Conservation (phyloP, 2,888 invertebrate species). For the Lymantria dispar region DNA sequence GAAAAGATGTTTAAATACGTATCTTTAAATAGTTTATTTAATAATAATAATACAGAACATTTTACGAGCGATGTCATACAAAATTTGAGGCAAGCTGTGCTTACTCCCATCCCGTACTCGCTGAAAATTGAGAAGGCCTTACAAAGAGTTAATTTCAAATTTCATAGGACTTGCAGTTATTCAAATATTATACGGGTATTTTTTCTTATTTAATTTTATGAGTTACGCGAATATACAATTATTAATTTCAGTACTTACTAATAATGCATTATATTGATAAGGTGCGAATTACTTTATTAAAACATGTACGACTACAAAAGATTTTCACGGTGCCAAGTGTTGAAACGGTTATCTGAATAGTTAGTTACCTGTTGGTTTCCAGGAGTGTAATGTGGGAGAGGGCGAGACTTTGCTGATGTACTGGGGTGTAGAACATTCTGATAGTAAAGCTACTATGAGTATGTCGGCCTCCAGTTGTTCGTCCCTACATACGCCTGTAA, state of each 20-base stretch:
- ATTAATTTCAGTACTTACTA: too few species aligned
- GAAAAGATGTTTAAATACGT: constrained; percentile 65
- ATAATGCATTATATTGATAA: too few species aligned
- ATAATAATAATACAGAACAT: constrained; percentile 48
- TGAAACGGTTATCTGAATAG: too few species aligned
- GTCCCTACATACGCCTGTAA: constrained; percentile 51
- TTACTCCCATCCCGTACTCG: constrained; percentile 49
- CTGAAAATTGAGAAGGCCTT: constrained; percentile 60
- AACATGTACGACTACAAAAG: too few species aligned
- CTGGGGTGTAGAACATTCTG: constrained; percentile 61
- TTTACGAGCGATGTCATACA: constrained; percentile 59
- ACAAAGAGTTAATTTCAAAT: constrained; percentile 57
- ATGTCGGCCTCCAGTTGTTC: constrained; percentile 68
- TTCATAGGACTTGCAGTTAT: constrained; percentile 63
- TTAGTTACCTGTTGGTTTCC: constrained; percentile 5
- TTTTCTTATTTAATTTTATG: background rate
- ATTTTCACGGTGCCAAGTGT: too few species aligned
- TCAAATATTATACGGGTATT: constrained; percentile 52
- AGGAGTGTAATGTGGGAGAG: constrained; percentile 68
- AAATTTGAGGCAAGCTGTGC: constrained; percentile 53
- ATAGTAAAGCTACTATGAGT: constrained; percentile 63
- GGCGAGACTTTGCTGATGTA: constrained; percentile 66
- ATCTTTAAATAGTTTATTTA: constrained; percentile 55
- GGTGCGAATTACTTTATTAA: too few species aligned
- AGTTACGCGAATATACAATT: background rate